phyloP scores from a whole-genome alignment of 2,113 vertebrate genomes.

The Antechinus stuartii region DNA sequence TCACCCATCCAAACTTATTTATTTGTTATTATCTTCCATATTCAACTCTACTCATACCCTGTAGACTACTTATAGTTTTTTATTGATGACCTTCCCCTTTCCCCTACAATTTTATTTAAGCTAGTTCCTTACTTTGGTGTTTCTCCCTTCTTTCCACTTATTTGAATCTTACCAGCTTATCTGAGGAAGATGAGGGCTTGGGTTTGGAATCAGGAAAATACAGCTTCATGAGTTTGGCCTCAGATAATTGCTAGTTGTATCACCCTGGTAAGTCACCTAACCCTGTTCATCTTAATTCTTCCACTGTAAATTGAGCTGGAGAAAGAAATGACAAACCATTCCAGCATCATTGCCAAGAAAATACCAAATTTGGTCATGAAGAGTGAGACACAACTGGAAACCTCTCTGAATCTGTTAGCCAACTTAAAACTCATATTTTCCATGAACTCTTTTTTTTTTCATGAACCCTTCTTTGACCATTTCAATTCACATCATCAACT shows the following conservation, averaged over 20 bases:
- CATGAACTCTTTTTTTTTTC: background rate
- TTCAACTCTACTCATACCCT: background rate
- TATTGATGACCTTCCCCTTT: background rate
- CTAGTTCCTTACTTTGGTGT: accelerated
- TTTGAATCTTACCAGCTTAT: background rate
- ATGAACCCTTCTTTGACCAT: background rate
- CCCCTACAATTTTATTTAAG: background rate
- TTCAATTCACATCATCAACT: background rate
- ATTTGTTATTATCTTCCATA: background rate
- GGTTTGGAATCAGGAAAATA: background rate
- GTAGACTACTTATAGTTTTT: background rate
- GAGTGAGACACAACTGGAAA: background rate
- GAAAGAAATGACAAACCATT: background rate
- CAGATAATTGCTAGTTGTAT: background rate
- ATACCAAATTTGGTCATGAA: background rate
- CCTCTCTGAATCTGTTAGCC: background rate
- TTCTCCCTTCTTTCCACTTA: background rate
- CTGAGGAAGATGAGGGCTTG: background rate
- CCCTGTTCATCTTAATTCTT: background rate
- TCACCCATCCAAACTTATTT: background rate
- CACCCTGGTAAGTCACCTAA: background rate
- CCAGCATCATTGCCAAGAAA: background rate
- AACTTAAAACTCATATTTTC: background rate
- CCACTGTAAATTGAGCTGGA: background rate
- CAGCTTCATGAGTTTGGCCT: background rate